Base-by-base conservation (phyloP, 2,888 invertebrate genomes). In the Odontocolon sp. region DNA sequence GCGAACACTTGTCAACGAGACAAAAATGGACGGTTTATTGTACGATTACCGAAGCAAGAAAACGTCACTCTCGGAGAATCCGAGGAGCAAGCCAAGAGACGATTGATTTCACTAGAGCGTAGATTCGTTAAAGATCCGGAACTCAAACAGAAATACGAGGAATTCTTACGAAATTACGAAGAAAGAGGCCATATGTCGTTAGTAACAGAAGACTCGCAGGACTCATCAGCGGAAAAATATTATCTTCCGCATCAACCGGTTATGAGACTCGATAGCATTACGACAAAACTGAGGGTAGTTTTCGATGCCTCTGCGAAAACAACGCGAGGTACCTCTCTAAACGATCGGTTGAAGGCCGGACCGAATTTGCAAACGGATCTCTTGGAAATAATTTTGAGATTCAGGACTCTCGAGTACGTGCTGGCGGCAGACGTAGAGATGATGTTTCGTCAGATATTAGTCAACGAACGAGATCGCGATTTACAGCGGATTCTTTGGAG, bases 291-390 rank as follows among this genome's bases (percentile, higher is more conserved):
- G 1, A 18, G 78, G 5, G 78, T 79, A 3, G 81, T 79, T 0
- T 81, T 81, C 21, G 75, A 81, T 26, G 79, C 70, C 3, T 78
- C 79, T 0, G 73, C 76, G 2, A 67, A 68, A 56, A 78, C 76
- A 26, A 36, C 59, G 6, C 61, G 21, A 6, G 77, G 78, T 1
- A 16, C 59, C 0, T 80, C 80, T 1, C 45, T 80, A 1, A 80
- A 81, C 45, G 78, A 80, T 18, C 26, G 63, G 14, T 42, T 78
- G 0, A 18, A 72, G 26, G 26, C 36, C 5, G 77, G 81, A 3
- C 77, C 77, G 0, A 78, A 50, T 3, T 50, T 68, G 3, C 68
- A 68, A 5, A 36, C 36, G 0, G 45, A 73, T 16, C 18, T 80
- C 2, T 70, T 77, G 2, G 26, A 54, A 26, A 47, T 77, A 11